Evolutionary conservation across 2,113 vertebrate species (phyloP), one percentile per base, ranked within the genome.

Genomic region (Elephas maximus): DNA sequence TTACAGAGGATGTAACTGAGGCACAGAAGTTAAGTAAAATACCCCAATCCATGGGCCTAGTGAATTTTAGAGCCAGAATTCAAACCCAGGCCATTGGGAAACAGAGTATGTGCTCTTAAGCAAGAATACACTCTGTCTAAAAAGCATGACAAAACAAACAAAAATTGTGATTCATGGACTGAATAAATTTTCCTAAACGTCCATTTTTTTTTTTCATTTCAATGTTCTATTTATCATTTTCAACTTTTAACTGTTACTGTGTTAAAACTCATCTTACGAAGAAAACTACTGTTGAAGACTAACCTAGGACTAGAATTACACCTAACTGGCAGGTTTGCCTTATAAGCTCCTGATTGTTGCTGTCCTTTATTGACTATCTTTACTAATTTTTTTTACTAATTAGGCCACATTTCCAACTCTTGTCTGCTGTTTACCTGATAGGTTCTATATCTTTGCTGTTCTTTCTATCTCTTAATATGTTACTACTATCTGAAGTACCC

Each of bases 211-310:
- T 88, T 90, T 45, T 23, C 11, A 69, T 20, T 73, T 62, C 30
- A 81, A 1, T 74, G 90, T 76, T 76, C 73, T 93, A 83, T 21
- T 95, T 92, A 41, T 23, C 20, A 67, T 51, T 89, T 97, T 94
- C 37, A 45, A 15, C 45, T 95, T 89, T 86, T 53, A 76, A 18
- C 10, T 90, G n/a, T 86, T 53, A 87, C 17, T 3, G 15, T 44
- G 60, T 91, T 78, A 88, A 84, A 82, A 79, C 0, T 86, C 44
- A 82, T 83, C 8, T 79, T 63, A 82, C 69, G 51, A 91, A 83
- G 69, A 80, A 37, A 81, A 71, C 60, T 41, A 12, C 41, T 92
- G 48, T 23, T 60, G 18, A 85, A 77, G 53, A 77, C 2, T 95
- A 20, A 78, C 57, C 15, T 57, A 44, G 1, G 44, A 7, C 28